Base-by-base conservation (phyloP, 2,888 invertebrate genomes). In the Drosophila putrida region DNA sequence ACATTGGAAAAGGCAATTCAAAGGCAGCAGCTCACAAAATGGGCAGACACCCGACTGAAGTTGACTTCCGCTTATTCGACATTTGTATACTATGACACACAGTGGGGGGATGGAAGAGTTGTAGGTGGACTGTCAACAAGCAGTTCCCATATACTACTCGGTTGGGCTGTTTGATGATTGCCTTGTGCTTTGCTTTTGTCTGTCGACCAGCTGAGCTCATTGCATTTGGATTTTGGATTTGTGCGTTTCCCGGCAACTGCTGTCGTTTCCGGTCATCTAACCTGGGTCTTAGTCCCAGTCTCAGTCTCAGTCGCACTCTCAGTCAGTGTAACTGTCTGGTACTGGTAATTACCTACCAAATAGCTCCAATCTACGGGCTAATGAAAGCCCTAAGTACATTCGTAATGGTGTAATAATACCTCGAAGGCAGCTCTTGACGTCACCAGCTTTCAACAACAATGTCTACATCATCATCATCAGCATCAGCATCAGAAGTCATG, bases 391-490 rank as follows among this genome's bases (percentile, higher is more conserved):
- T 83, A 76, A 86, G 88, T 89, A 80, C 82, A 82, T 84, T 82
- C 71, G 80, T 86, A 88, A 89, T 86, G 88, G 88, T 76, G 89
- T 88, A 86, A 88, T 86, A 89, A 86, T 89, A 86, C 80, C 89
- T 77, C 25, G 63, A 70, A 77, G 85, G 59, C 71, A 72, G 64
- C 63, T 69, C 60, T 60, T 55, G 51, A 62, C 73, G 36, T 67
- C 68, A 49, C 44, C 46, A 57, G 57, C 43, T 49, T 43, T 75
- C 54, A 59, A 53, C 50, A 47, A 43, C 61, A 78, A 53, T 78
- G 73, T 58, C 20, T 57, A 41, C 54, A 39, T 43, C 46, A 58
- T 51, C 68, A 31, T 27, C 25, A 44, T 27, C 39, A 44, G 43
- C 53, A 47, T 13, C 55, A 53, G 36, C 63, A 59, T 8, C 57